These are phyloP conservation scores for Urocolius indicus DNA, from an alignment of 2,113 vertebrate genomes.

Conservation along the genomic window DNA sequence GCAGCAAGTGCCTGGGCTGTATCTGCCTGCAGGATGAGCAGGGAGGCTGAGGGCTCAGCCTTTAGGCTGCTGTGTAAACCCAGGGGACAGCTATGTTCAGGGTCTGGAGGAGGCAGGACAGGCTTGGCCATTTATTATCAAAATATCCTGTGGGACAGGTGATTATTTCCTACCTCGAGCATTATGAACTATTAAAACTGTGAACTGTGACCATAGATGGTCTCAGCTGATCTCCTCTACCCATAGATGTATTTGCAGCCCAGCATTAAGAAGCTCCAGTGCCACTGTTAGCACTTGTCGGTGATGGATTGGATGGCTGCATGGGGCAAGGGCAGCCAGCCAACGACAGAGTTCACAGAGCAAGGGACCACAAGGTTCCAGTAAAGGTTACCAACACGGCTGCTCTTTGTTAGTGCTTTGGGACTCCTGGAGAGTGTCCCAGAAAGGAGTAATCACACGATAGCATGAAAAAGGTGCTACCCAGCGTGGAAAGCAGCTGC, in stretches of 20 bases:
- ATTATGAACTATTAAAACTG: background rate
- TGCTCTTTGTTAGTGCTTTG: background rate
- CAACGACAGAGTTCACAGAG: background rate
- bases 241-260: background rate
- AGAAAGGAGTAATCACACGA: background rate
- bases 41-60: background rate
- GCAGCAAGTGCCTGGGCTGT: background rate
- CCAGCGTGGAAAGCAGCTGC: background rate
- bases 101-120: background rate
- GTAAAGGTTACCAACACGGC: no score
- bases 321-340: background rate
- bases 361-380: background rate
- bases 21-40: rapidly evolving
- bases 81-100: background rate
- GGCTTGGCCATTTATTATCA: background rate
- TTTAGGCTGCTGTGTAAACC: rapidly evolving
- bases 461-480: background rate
- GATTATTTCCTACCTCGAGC: background rate
- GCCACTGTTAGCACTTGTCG: background rate
- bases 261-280: background rate
- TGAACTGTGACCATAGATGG: background rate
- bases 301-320: background rate
- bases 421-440: background rate
- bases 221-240: background rate
- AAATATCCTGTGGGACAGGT: background rate